A percentile compares a stretch with the other conserved stretches of the same genome.
Evolutionary conservation across 2,113 vertebrate species (phyloP).

Genomic region (Sus scrofa): DNA sequence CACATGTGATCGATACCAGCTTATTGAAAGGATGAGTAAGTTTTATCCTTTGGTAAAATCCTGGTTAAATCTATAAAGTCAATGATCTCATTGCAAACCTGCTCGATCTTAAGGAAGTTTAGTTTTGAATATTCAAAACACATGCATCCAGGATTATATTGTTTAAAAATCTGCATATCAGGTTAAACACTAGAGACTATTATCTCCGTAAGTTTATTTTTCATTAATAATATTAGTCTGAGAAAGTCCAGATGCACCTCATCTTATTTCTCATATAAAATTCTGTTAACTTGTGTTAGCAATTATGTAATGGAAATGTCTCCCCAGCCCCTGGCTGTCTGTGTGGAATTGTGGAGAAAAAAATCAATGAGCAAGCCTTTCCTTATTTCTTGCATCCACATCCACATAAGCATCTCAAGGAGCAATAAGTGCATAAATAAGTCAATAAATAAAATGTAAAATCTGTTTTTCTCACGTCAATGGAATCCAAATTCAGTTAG

Average conservation of each 20-base stretch:
- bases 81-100: not conserved
- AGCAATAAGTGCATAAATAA: not conserved
- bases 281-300: not conserved
- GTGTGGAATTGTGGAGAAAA: not conserved
- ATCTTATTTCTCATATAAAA: not conserved
- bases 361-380: not conserved
- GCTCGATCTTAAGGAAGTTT: not conserved
- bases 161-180: not conserved
- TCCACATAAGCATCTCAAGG: not conserved
- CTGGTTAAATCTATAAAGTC: not conserved
- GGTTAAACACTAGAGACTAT: not conserved
- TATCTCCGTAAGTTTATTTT: not conserved
- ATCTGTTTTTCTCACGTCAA: not conserved
- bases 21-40: not conserved
- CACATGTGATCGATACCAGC: not conserved
- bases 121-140: not conserved
- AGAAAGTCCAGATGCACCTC: not conserved
- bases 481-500: constrained; percentile 8
- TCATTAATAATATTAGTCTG: not conserved
- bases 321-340: not conserved
- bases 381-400: not conserved
- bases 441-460: constrained; percentile 14
- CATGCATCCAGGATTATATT: not conserved
- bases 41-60: not conserved
- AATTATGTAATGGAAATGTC: constrained; percentile 6